phyloP scores from a whole-genome alignment of 1,140 invertebrate species.

The Formica selysi region DNA sequence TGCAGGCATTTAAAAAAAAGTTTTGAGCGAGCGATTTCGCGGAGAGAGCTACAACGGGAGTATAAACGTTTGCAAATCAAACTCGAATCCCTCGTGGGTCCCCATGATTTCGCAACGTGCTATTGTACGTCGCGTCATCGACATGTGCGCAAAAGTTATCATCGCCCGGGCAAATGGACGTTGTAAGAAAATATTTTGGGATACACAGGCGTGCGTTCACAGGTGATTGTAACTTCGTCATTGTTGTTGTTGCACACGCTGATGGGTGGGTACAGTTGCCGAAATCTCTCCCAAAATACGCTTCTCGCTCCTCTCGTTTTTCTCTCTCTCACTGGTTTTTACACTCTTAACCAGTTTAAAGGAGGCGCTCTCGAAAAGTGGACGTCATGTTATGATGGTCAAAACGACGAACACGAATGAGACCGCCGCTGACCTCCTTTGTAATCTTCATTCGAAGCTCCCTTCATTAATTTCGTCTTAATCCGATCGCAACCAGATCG shows the following conservation, averaged over 20 bases:
- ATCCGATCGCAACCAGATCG: slow-evolving; percentile 70
- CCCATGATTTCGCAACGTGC: no score
- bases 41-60: not conserved
- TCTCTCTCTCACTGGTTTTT: slow-evolving; percentile 32
- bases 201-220: not conserved
- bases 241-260: slow-evolving; percentile 41
- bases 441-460: slow-evolving; percentile 63
- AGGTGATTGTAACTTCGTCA: not conserved
- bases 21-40: slow-evolving; percentile 21
- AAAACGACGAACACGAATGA: slow-evolving; percentile 60
- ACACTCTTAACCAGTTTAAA: slow-evolving; percentile 52
- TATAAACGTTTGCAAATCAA: slow-evolving; percentile 37
- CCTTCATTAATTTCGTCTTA: slow-evolving; percentile 64
- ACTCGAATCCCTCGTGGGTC: not conserved
- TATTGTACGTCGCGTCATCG: not conserved
- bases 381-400: slow-evolving; percentile 61
- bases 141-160: slow-evolving; percentile 33
- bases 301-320: not conserved
- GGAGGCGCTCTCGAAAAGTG: slow-evolving; percentile 35
- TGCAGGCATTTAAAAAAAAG: slow-evolving; percentile 28
- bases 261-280: not conserved
- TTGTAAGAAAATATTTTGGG: slow-evolving; percentile 54
- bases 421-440: slow-evolving; percentile 74
- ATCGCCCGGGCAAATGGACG: not conserved
- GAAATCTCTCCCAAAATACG: slow-evolving; percentile 53